Percentiles rank a stretch among this genome's conserved stretches.
These are phyloP conservation scores for Eristalis intricaria DNA, from an alignment of 2,888 invertebrate species.

Conservation along the genomic window DNA sequence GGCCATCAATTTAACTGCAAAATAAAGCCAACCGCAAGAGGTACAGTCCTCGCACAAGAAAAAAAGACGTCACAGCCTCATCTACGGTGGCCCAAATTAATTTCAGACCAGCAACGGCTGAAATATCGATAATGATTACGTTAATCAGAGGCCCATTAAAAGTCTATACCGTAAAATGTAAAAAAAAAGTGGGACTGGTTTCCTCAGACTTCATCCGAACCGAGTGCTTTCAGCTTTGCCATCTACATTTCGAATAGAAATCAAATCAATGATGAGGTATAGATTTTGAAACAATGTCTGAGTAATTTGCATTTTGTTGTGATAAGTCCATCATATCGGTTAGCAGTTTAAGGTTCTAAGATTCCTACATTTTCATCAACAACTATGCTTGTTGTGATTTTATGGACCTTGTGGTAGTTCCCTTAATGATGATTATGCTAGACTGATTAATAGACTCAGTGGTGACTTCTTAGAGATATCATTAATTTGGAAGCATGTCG, in stretches of 20 bases:
- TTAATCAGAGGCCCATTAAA: constrained; percentile 36
- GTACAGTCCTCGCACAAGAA: neutral
- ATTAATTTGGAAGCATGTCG: neutral
- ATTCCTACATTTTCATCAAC: constrained; percentile 34
- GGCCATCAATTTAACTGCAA: neutral
- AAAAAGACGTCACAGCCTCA: neutral
- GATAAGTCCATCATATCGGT: constrained; percentile 3
- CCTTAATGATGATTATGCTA: neutral
- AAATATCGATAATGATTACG: constrained; percentile 5
- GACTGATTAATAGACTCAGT: neutral
- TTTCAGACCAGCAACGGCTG: neutral
- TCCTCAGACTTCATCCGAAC: constrained; percentile 12
- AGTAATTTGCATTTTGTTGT: constrained; percentile 56
- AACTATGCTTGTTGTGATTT: neutral
- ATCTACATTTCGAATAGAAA: neutral
- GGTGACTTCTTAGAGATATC: neutral
- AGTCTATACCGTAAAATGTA: constrained; percentile 25
- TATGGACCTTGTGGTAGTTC: neutral
- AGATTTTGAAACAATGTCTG: constrained; percentile 26
- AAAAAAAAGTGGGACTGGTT: neutral
- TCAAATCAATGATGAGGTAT: constrained; percentile 14
- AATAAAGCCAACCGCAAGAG: neutral
- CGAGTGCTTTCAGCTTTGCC: too few relatives aligned
- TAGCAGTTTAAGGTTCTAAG: constrained; percentile 43
- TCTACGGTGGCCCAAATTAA: constrained; percentile 1